These are phyloP conservation scores for Actinemys pallida DNA, from an alignment of 2,113 vertebrate species.

Conservation along the genomic window DNA sequence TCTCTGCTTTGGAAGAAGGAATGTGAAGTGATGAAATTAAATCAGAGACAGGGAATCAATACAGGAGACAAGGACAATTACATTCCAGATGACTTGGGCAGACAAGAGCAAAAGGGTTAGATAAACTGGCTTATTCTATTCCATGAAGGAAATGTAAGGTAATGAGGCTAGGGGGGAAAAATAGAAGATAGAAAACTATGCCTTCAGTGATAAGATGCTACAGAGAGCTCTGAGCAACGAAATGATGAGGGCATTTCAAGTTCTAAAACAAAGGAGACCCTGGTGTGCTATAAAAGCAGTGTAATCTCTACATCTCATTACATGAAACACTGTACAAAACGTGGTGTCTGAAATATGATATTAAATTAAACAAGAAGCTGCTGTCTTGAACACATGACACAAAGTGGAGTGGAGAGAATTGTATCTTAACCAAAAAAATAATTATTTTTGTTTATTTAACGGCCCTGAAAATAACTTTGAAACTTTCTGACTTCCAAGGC, in stretches of 20 bases:
- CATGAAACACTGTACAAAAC: rapidly evolving
- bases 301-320: not conserved
- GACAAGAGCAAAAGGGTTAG: not conserved
- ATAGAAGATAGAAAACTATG: not conserved
- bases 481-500: not conserved
- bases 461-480: not conserved
- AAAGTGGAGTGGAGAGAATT: not conserved
- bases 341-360: not conserved
- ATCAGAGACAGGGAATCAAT: not conserved
- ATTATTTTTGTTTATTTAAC: not conserved
- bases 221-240: rapidly evolving
- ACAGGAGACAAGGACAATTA: not conserved
- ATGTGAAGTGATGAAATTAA: not conserved
- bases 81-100: not conserved
- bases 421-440: not conserved
- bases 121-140: not conserved
- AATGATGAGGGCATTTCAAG: not conserved
- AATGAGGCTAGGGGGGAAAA: not conserved
- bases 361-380: not conserved
- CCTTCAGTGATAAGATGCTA: not conserved
- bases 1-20: not conserved
- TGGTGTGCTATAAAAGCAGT: not conserved
- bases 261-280: not conserved
- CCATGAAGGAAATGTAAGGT: not conserved
- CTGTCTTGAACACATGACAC: not conserved